Evolutionary conservation across 2,113 vertebrate species (phyloP), one percentile per base, ranked within the genome.

Genomic region (Carassius carassius): DNA sequence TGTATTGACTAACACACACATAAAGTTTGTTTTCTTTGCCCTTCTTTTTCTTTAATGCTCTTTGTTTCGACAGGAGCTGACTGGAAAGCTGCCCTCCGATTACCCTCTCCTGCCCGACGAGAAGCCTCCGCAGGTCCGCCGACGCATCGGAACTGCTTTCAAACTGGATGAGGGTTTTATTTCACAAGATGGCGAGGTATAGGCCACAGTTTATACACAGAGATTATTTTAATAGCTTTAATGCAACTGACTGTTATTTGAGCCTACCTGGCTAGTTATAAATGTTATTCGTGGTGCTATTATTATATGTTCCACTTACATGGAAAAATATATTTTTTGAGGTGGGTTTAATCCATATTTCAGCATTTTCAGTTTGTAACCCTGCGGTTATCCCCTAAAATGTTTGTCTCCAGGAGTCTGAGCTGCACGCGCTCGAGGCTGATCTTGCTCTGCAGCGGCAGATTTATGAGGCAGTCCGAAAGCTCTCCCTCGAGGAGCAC

Each of bases 391-490:
- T 7, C 65, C 63, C 79, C 29, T 81, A 4, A 69, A 73, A 60
- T 17, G 54, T 4, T 44, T 32, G 44, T 0, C 29, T 23, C 0
- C 86, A 98, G 97, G 96, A 97, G 87, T 94, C 96, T 0, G 93
- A 93, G 90, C 89, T 97, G 87, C 94, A 95, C 13, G 84, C 90
- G 4, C 91, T 98, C 89, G 96, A 98, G 91, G 92, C 89, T 25
- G 96, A 97, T 84, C 89, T 98, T 88, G 96, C 97, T 0, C 91
- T 99, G 84, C 98, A 98, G 92, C 93, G 93, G 85, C 96, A 97
- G 94, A 98, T 99, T 60, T 94, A 94, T 0, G 94, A 96, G 85
- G 97, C 98, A 0, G 93, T 95, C 0, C 93, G 94, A 3, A 94
- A 94, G 25, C 96, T 99, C 11, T 96, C 95, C 37, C 91, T 89